phyloP scores from a whole-genome alignment of 2,113 vertebrate species.

The Strix aluco region DNA sequence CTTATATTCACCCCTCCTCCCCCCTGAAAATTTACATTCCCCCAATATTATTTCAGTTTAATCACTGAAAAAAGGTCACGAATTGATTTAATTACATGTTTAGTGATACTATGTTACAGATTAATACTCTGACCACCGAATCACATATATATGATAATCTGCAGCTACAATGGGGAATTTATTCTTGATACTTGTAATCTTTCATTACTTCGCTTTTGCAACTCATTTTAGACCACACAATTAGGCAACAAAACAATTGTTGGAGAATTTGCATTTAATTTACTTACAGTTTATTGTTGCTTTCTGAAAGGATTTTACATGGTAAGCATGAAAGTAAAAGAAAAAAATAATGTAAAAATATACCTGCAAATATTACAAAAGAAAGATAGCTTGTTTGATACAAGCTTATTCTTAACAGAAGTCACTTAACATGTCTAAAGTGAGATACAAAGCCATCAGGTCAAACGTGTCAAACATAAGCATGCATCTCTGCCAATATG shows the following conservation, averaged over 20 bases:
- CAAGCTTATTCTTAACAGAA: not conserved
- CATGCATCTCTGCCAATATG: not conserved
- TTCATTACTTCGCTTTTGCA: not conserved
- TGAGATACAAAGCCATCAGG: not conserved
- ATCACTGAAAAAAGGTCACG: not conserved
- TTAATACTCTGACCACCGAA: not conserved
- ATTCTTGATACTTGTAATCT: not conserved
- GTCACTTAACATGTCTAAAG: not conserved
- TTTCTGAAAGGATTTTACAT: constrained; percentile 75
- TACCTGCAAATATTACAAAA: constrained; percentile 12
- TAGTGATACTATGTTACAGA: not conserved
- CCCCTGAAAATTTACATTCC: not conserved
- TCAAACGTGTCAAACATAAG: not conserved
- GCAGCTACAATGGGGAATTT: not conserved
- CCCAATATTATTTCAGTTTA: not conserved
- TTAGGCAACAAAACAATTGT: not conserved
- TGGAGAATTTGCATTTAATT: constrained; percentile 25
- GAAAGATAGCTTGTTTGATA: constrained; percentile 5
- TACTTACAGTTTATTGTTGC: constrained; percentile 75
- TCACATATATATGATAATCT: not conserved
- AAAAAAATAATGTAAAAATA: constrained; percentile 61
- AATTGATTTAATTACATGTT: not conserved
- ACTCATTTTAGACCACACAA: not conserved
- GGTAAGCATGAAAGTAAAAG: constrained; percentile 73
- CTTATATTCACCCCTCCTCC: not conserved